Evolutionary conservation across 2,888 invertebrate species (phyloP).

Genomic region (Meganola albula): DNA sequence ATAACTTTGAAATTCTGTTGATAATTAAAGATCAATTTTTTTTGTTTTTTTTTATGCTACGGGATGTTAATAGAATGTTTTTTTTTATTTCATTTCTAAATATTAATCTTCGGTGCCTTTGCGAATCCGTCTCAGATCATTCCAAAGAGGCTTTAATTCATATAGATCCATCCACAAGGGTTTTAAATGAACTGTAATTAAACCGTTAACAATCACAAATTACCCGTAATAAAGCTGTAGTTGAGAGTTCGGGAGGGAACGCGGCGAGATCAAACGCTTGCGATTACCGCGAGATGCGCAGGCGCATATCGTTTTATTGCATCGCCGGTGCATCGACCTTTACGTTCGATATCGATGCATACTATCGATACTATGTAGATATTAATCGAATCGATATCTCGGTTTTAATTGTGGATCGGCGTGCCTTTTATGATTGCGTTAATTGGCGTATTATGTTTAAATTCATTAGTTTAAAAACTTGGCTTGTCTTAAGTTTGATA

Average conservation of each 20-base stretch:
- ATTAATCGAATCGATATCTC: slow-evolving; percentile 22
- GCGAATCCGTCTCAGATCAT: slow-evolving; percentile 14
- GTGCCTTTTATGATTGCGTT: slow-evolving; percentile 7
- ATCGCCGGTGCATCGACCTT: slow-evolving; percentile 42
- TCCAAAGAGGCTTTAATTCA: slow-evolving; percentile 19
- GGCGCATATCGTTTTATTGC: slow-evolving; percentile 42
- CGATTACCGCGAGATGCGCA: slow-evolving; percentile 55
- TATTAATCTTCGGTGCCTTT: slow-evolving; percentile 7
- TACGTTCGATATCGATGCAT: slow-evolving; percentile 25
- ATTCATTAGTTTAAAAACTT: neutral
- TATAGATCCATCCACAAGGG: slow-evolving; percentile 12
- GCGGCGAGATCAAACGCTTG: slow-evolving; percentile 59
- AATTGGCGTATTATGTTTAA: neutral
- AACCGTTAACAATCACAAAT: slow-evolving; percentile 48
- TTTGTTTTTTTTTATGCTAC: too few species aligned
- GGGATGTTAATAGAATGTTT: too few species aligned
- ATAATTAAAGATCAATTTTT: too few species aligned
- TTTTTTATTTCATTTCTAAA: too few species aligned
- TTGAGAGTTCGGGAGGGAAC: slow-evolving; percentile 22
- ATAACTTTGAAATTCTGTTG: too few species aligned
- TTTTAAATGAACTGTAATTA: slow-evolving; percentile 43
- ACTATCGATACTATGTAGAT: slow-evolving; percentile 26
- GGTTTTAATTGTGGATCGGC: slow-evolving; percentile 15
- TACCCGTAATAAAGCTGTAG: slow-evolving; percentile 46
- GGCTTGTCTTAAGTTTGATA: neutral